Percentiles rank a stretch among this genome's conserved stretches.
Evolutionary conservation across 2,888 invertebrate genomes (phyloP).

Genomic region (Drosophila ustulata): DNA sequence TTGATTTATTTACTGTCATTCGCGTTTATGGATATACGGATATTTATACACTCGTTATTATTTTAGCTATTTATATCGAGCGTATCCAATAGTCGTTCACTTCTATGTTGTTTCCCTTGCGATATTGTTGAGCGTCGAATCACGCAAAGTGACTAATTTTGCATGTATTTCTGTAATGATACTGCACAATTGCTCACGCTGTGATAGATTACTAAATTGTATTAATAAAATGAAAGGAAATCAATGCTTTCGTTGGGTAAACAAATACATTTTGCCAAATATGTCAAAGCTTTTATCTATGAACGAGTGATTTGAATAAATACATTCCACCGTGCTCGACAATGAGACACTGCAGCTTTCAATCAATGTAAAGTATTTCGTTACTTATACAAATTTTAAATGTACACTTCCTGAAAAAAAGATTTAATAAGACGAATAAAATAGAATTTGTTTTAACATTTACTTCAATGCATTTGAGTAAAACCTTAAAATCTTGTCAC

Average conservation of each 20-base stretch:
- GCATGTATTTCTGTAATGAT: conserved; percentile 13
- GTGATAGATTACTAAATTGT: conserved; percentile 2
- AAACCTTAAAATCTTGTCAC: too few species aligned
- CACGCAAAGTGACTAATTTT: conserved; percentile 28
- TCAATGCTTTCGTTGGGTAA: background rate
- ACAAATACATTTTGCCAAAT: conserved; percentile 5
- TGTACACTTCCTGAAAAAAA: too few species aligned
- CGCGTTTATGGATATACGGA: background rate
- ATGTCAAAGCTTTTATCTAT: conserved; percentile 6
- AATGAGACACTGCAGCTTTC: background rate
- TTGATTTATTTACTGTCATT: conserved; percentile 4
- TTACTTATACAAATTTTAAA: too few species aligned
- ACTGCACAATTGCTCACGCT: conserved; percentile 3
- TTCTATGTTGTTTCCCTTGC: background rate
- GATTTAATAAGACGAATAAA: too few species aligned
- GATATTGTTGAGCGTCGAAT: conserved; percentile 10
- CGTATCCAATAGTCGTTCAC: background rate
- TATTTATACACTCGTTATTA: background rate
- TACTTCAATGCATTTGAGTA: too few species aligned
- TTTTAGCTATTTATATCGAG: background rate
- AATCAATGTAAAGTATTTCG: too few species aligned
- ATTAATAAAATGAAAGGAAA: conserved; percentile 5
- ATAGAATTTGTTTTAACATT: too few species aligned
- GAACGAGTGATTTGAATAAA: background rate
- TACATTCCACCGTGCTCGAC: background rate